A percentile compares a stretch with the other conserved stretches of the same genome.
Evolutionary conservation across 2,113 vertebrate genomes (phyloP).

Genomic region (Alexandromys fortis): DNA sequence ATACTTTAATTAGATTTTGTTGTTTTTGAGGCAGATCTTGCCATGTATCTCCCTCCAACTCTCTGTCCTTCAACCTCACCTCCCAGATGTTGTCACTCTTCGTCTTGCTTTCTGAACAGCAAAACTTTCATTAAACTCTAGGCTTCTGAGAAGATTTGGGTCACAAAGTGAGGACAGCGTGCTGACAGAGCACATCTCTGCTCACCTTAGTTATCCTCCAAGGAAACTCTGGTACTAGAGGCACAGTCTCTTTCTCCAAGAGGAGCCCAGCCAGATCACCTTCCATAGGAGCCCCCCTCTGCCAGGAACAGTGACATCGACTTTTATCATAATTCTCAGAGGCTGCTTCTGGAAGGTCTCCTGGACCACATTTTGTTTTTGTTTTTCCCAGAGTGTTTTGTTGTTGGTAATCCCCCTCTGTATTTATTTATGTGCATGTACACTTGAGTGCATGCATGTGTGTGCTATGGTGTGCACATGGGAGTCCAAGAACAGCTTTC

Average conservation of each 20-base stretch:
- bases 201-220: background rate
- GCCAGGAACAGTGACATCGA: accelerated
- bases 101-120: background rate
- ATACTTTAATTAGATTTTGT: background rate
- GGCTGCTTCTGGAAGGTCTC: background rate
- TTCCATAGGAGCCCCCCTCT: too few relatives aligned
- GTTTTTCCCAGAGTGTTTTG: background rate
- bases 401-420: background rate
- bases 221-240: background rate
- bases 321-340: background rate
- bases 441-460: background rate
- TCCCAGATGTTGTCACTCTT: background rate
- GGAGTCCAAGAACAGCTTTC: background rate
- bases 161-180: background rate
- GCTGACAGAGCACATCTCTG: background rate
- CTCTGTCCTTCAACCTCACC: background rate
- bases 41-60: background rate
- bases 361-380: background rate
- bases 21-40: background rate
- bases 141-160: background rate
- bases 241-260: background rate
- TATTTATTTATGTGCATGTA: background rate
- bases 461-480: background rate
- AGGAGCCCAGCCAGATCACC: background rate
- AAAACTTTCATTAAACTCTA: background rate